Evolutionary conservation across 2,113 vertebrate species (phyloP).

Genomic region (Synodontis membranacea): DNA sequence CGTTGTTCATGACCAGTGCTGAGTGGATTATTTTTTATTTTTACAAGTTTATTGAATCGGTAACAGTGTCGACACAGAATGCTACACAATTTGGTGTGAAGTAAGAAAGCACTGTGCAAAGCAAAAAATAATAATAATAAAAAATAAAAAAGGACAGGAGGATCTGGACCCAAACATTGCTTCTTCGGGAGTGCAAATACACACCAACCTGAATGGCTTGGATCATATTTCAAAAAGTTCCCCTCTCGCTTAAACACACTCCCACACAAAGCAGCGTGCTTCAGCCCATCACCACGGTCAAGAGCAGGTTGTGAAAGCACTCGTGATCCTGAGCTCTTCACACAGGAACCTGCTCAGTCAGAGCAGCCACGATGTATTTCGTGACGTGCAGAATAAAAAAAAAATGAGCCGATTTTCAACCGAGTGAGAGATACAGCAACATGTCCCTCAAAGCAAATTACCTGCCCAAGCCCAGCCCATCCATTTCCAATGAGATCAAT

Average conservation of each 20-base stretch:
- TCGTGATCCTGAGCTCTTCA: slow-evolving; percentile 20
- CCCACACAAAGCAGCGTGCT: slow-evolving; percentile 17
- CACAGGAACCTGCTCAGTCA: slow-evolving; percentile 3
- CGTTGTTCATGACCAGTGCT: neutral
- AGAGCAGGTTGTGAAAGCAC: slow-evolving; percentile 44
- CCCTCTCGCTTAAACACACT: slow-evolving; percentile 5
- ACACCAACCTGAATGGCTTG: slow-evolving; percentile 1
- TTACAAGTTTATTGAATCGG: slow-evolving; percentile 74
- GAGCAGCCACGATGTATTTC: neutral
- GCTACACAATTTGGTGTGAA: slow-evolving; percentile 84
- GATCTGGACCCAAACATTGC: neutral
- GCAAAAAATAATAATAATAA: slow-evolving; percentile 46
- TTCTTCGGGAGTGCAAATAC: slow-evolving; percentile 13
- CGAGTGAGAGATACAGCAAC: neutral
- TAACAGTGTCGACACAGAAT: slow-evolving; percentile 78
- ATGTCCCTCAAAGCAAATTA: neutral
- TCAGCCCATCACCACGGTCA: slow-evolving; percentile 44
- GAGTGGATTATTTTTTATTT: neutral
- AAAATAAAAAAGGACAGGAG: neutral
- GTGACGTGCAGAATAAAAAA: neutral
- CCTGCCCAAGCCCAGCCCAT: neutral
- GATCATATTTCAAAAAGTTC: slow-evolving; percentile 9
- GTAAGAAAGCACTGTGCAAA: slow-evolving; percentile 61
- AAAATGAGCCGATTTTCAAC: neutral
- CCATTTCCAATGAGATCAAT: slow-evolving; percentile 30